Base-by-base conservation (phyloP, 37 sponge, comb jelly and placozoan species). In the Oscarella lobularis region DNA sequence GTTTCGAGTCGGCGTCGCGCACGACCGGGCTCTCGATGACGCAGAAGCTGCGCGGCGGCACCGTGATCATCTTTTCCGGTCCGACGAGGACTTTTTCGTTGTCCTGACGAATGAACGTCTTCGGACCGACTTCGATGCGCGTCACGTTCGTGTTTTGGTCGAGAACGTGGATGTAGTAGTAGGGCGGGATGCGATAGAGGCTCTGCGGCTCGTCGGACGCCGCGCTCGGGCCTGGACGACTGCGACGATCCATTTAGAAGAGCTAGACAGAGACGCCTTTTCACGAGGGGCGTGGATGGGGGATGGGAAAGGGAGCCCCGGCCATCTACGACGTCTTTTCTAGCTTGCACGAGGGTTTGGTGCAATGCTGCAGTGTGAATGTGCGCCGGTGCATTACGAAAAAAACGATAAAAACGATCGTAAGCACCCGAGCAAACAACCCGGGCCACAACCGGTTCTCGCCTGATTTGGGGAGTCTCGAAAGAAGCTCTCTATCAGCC, bases 101-200 rank as follows among this genome's bases (percentile, higher is more conserved):
- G 83, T 98, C 99, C 80, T 98, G 99, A 2, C 99, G 84, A 79
- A 98, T 91, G 90, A 83, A 98, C 74, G 99, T 98, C 83, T 81
- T 79, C 1, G 95, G 99, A 33, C 99, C 99, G 0, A 85, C 66
- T 40, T 82, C 89, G 36, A 91, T 39, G 65, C 86, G 88, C 41
- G 95, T 94, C 29, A 91, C 90, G 72, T 93, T 98, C 73, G 89
- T 89, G 84, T 93, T 98, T 81, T 92, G 92, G 79, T 98, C 99
- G 80, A 98, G 76, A 1, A 98, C 95, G 73, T 98, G 99, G 76
- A 98, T 72, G 79, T 98, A 98, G 87, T 82, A 98, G 81, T 98
- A 91, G 4, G 99, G 99, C 32, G 99, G 95, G n/a, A 98, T 98
- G 30, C 95, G 89, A 83, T 83, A 91, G 83, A 98, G 82, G 78